Percentiles rank a stretch among this genome's conserved stretches.
These are phyloP conservation scores for Gallinago media DNA, from an alignment of 2,113 vertebrate species.

Conservation along the genomic window DNA sequence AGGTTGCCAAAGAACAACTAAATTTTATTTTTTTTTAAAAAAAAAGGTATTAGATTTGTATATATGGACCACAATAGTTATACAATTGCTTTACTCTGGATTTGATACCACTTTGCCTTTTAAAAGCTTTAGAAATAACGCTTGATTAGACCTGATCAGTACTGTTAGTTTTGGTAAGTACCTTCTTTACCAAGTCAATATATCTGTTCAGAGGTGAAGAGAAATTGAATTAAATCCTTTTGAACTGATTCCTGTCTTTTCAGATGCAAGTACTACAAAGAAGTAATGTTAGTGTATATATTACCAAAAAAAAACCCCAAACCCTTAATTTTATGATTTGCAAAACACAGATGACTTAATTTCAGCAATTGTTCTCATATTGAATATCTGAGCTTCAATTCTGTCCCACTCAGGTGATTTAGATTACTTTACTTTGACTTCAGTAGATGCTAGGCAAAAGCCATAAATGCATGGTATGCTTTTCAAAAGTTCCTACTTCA, in stretches of 20 bases:
- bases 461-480: fast-evolving
- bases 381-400: neutral
- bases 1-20: neutral
- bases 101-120: neutral
- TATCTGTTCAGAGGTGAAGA: neutral
- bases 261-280: neutral
- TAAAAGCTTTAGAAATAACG: neutral
- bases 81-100: neutral
- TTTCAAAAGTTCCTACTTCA: neutral
- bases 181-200: neutral
- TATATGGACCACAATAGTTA: neutral
- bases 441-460: neutral
- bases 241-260: neutral
- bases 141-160: neutral
- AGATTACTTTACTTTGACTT: neutral
- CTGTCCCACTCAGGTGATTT: neutral
- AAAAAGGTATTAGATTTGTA: neutral
- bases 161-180: neutral
- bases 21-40: neutral
- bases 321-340: neutral
- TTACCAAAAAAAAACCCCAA: neutral
- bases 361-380: neutral
- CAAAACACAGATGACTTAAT: neutral
- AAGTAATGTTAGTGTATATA: neutral
- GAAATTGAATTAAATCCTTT: neutral